These are phyloP conservation scores for Calypte anna DNA, from an alignment of 2,113 vertebrate species.

Conservation along the genomic window DNA sequence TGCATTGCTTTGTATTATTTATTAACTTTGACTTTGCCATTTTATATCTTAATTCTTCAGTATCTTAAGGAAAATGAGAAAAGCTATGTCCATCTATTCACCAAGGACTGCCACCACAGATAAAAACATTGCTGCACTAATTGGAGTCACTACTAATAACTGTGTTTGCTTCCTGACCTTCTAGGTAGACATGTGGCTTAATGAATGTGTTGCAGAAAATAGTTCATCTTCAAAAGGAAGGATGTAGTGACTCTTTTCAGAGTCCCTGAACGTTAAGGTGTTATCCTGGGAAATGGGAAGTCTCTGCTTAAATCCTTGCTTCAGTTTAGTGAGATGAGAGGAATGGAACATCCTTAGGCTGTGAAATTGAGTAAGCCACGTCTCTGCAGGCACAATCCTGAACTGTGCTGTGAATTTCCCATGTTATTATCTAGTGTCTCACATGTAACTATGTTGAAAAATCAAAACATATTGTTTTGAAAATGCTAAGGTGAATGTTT, in stretches of 20 bases:
- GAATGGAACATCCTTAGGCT: neutral
- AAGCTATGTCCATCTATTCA: neutral
- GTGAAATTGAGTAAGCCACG: neutral
- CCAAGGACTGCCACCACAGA: neutral
- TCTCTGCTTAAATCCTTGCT: neutral
- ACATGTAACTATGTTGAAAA: neutral
- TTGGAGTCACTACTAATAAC: neutral
- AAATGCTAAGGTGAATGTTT: neutral
- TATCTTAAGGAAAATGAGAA: neutral
- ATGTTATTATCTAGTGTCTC: neutral
- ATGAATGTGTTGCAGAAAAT: neutral
- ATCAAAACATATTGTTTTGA: neutral
- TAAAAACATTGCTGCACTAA: neutral
- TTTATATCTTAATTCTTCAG: neutral
- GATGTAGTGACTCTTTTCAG: neutral
- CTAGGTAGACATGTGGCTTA: neutral
- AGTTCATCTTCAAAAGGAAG: neutral
- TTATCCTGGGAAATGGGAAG: neutral
- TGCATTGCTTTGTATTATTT: neutral
- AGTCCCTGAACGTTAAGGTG: neutral
- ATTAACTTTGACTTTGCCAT: neutral
- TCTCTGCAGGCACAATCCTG: neutral
- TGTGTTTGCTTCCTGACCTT: neutral
- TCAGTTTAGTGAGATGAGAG: neutral
- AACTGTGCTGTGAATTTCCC: neutral